Evolutionary conservation across 2,797 vertebrate species (phyloP).

Genomic region (Amblyopsis hoosieri): DNA sequence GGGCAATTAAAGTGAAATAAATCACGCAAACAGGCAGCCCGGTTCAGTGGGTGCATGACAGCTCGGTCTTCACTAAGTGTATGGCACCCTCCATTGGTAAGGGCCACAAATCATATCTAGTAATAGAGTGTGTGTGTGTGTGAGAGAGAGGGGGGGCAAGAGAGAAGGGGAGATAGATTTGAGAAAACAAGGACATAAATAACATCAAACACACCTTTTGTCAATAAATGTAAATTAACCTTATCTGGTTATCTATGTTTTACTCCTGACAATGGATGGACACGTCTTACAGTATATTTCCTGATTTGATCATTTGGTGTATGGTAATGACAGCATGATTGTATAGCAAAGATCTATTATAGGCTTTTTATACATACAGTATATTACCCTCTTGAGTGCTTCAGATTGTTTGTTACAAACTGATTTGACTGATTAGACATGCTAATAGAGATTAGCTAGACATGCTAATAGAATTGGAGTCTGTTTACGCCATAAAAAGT

Average conservation of each 20-base stretch:
- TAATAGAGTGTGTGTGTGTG: conserved; percentile 6
- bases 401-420: no score
- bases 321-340: no score
- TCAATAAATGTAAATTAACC: conserved; percentile 30
- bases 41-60: conserved; percentile 16
- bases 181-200: no score
- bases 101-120: conserved; percentile 17
- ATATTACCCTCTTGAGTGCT: no score
- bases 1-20: conserved; percentile 48
- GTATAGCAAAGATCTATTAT: no score
- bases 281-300: no score
- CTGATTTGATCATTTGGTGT: no score
- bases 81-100: conserved; percentile 24
- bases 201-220: background rate
- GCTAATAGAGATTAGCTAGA: no score
- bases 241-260: conserved; percentile 52
- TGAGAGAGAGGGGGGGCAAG: background rate
- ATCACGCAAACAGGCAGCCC: conserved; percentile 29
- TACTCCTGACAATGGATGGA: conserved; percentile 47
- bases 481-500: no score
- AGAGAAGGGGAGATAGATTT: background rate
- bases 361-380: no score
- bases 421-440: no score
- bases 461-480: no score
- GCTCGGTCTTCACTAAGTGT: conserved; percentile 7